Percentiles rank a stretch among this genome's conserved stretches.
Conservation (phyloP, 2,797 vertebrate genomes). For the Falco columbarius region DNA sequence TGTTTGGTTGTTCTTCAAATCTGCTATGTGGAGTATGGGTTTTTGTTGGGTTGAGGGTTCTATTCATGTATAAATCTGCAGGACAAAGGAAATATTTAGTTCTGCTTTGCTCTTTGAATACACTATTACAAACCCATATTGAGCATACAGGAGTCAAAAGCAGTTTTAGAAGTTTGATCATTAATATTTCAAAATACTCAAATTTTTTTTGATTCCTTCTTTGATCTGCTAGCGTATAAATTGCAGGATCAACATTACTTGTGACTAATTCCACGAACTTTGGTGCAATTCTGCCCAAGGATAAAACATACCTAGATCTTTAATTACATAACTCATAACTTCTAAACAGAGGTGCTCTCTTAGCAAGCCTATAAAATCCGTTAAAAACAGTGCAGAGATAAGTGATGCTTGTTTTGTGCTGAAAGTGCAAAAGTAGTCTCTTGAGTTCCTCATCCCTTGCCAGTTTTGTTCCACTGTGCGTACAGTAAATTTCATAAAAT, state of each 20-base stretch:
- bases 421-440: conserved; percentile 24
- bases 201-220: background rate
- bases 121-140: background rate
- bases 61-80: background rate
- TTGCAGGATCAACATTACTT: background rate
- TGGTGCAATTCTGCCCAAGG: background rate
- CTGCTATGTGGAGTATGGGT: background rate
- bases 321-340: background rate
- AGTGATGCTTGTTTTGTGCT: background rate
- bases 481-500: conserved; percentile 64
- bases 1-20: background rate
- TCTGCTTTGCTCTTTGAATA: background rate
- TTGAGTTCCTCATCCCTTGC: background rate
- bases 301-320: background rate
- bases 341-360: background rate
- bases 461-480: conserved; percentile 1
- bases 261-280: background rate
- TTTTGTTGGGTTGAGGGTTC: background rate
- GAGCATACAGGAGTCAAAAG: background rate
- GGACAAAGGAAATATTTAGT: background rate
- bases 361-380: background rate
- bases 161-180: background rate
- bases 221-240: background rate
- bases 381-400: background rate
- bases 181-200: background rate